These are phyloP conservation scores for Drosophila paranaensis DNA, from an alignment of 2,888 invertebrate genomes.

Conservation along the genomic window DNA sequence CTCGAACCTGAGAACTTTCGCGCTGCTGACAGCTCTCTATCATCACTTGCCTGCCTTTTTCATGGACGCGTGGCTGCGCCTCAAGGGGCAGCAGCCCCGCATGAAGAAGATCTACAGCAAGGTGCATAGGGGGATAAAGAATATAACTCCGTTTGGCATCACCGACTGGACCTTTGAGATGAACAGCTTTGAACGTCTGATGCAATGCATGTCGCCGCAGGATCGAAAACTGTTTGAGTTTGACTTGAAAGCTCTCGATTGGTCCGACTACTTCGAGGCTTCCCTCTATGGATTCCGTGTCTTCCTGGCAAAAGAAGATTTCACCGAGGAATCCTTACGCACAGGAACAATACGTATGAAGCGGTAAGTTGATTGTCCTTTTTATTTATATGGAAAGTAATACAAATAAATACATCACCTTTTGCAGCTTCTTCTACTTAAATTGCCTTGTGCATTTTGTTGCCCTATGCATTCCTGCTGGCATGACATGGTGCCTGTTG, in stretches of 20 bases:
- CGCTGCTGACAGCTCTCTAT: conserved; percentile 85
- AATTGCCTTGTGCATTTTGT: not conserved
- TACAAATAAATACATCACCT: not conserved
- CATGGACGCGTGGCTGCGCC: conserved; percentile 85
- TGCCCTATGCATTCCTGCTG: conserved; percentile 46
- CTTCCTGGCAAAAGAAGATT: conserved; percentile 91
- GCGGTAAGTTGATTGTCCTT: conserved; percentile 11
- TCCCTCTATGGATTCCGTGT: conserved; percentile 90
- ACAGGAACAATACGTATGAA: conserved; percentile 86
- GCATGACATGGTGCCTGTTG: conserved; percentile 43
- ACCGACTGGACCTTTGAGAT: conserved; percentile 90
- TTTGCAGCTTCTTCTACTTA: not conserved
- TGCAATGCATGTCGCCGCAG: conserved; percentile 82
- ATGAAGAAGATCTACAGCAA: conserved; percentile 91
- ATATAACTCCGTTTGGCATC: conserved; percentile 90
- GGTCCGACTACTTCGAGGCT: conserved; percentile 85
- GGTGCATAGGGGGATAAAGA: conserved; percentile 91
- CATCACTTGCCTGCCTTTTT: conserved; percentile 88
- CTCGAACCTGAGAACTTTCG: conserved; percentile 82
- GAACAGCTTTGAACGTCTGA: conserved; percentile 86
- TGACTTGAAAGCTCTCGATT: conserved; percentile 89
- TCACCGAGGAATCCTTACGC: conserved; percentile 87
- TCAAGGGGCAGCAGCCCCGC: conserved; percentile 61
- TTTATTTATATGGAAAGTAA: conserved; percentile 13
- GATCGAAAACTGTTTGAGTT: conserved; percentile 89